Conservation (phyloP, 2,797 vertebrate genomes). For the Parauchenoglanis punctatus region DNA sequence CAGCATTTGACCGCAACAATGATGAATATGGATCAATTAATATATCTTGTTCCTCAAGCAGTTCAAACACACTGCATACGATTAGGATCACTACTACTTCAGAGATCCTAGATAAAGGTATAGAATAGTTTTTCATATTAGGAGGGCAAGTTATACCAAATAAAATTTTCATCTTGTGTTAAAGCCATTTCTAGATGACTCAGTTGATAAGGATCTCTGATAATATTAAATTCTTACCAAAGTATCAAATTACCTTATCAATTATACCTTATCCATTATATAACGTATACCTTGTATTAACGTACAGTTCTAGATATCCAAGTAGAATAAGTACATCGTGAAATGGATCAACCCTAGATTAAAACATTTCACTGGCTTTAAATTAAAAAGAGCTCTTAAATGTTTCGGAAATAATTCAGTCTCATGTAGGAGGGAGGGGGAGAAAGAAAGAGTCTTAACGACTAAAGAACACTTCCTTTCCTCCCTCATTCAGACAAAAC, state of each 20-base stretch:
- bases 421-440: background rate
- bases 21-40: background rate
- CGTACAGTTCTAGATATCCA: background rate
- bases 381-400: constrained; percentile 28
- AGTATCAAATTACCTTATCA: background rate
- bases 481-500: constrained; percentile 41
- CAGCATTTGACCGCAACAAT: background rate
- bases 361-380: background rate
- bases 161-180: background rate
- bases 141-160: background rate
- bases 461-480: constrained; percentile 23
- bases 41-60: background rate
- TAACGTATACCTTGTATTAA: background rate
- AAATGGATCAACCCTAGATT: background rate
- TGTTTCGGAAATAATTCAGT: constrained; percentile 7
- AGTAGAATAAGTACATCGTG: background rate
- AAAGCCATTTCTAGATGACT: background rate
- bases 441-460: background rate
- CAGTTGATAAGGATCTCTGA: background rate
- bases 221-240: background rate
- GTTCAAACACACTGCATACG: background rate
- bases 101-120: background rate
- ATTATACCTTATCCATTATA: background rate
- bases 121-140: background rate
- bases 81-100: background rate